Conservation (phyloP, 2,797 vertebrate genomes). For the Nyctalus aviator region DNA sequence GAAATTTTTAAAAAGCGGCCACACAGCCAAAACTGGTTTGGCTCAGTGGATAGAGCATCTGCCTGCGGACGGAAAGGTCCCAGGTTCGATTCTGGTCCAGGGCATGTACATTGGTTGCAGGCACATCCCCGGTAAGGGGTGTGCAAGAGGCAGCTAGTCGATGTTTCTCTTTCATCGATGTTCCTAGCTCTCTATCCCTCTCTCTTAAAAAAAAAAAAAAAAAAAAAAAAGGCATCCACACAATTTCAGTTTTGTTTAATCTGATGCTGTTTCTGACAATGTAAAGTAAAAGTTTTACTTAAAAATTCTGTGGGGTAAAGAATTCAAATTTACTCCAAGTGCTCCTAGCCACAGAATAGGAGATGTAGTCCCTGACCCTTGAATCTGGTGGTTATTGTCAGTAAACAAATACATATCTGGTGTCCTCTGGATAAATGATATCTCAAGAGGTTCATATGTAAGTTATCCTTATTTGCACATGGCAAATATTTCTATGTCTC, state of each 20-base stretch:
- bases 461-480: neutral
- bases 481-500: conserved; percentile 42
- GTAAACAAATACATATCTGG: neutral
- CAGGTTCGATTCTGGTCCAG: too few relatives aligned
- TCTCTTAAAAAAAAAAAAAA: too few relatives aligned
- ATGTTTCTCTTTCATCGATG: too few relatives aligned
- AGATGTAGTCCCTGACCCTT: neutral
- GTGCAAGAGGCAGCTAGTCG: too few relatives aligned
- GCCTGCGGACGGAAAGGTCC: too few relatives aligned
- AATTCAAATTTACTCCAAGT: neutral
- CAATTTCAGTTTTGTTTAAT: conserved; percentile 5
- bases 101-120: too few relatives aligned
- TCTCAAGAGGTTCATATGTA: neutral
- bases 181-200: too few relatives aligned
- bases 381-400: neutral
- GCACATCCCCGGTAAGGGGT: too few relatives aligned
- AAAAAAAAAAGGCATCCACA: neutral
- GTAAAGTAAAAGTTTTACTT: conserved; percentile 7
- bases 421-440: neutral
- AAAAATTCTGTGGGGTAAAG: conserved; percentile 24
- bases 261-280: conserved; percentile 16
- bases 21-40: neutral
- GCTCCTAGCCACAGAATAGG: neutral
- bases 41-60: too few relatives aligned
- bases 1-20: neutral